Base-by-base conservation (phyloP, 2,797 vertebrate genomes). In the Sebastes melanostomus region DNA sequence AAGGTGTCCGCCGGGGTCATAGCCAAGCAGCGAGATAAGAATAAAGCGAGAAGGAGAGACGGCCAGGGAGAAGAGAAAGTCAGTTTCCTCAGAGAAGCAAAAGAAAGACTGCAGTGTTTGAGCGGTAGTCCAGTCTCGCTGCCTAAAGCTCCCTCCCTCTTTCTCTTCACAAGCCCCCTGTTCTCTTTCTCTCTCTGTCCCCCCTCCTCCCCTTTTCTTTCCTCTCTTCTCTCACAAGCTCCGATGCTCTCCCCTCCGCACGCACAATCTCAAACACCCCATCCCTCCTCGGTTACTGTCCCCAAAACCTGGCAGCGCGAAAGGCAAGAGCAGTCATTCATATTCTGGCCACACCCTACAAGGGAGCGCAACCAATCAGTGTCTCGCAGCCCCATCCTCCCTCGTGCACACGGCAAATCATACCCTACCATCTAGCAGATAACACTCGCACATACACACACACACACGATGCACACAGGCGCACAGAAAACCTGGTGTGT, bases 81-180 rank as follows among this genome's bases (percentile, higher is more conserved):
- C 78, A 82, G 91, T 91, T 93, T 91, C 93, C 88, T 95, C 84
- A 72, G 85, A 91, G 92, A 85, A 91, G 89, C 90, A 71, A 85
- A 90, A 92, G 92, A 93, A 92, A 94, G 91, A 96, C 94, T 93
- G 94, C 95, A 93, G 92, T 93, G 93, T 94, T 92, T 89, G 89
- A 95, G 90, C 89, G 88, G 82, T 90, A 86, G 92, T 94, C 93
- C 94, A 86, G 87, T 89, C 89, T 90, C 74, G 89, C 86, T 89
- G 91, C 93, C 90, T 93, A 75, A 80, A 94, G 93, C 94, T 93
- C 93, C 86, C 90, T 93, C 90, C 77, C 89, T 87, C 81, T 67
- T 81, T 85, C 87, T 68, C 88, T 73, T 79, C 90, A 70, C 89
- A 84, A 70, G 82, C 90, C 92, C 85, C 84, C 80, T 81, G 65